These are phyloP conservation scores for Empis livida DNA, from an alignment of 2,888 invertebrate species.

Conservation along the genomic window DNA sequence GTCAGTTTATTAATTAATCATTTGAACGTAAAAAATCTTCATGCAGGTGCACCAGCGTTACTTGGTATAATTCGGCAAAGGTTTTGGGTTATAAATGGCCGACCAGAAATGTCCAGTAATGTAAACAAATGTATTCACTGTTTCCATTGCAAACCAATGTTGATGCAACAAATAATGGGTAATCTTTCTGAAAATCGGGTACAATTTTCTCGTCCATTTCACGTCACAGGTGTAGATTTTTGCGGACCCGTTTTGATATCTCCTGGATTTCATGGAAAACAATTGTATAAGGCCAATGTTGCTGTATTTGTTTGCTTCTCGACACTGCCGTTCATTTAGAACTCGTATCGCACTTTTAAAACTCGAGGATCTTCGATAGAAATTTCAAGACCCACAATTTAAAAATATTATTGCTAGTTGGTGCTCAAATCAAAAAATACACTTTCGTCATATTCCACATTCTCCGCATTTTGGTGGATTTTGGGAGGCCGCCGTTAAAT, in stretches of 20 bases:
- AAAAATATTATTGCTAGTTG: background rate
- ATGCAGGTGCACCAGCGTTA: constrained; percentile 7
- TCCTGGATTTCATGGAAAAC: background rate
- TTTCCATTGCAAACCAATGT: background rate
- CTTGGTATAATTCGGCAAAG: constrained; percentile 2
- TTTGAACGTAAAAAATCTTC: constrained; percentile 3
- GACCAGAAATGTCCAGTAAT: constrained; percentile 1
- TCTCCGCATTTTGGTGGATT: constrained; percentile 12
- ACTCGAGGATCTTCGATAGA: constrained; percentile 1
- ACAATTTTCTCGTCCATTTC: constrained; percentile 7
- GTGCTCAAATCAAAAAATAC: background rate
- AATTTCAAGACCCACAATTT: background rate
- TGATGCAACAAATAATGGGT: constrained; percentile 13
- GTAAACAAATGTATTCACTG: constrained; percentile 1
- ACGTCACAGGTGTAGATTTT: constrained; percentile 10
- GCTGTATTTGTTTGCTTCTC: background rate
- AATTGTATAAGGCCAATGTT: constrained; percentile 3
- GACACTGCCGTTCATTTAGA: too few relatives aligned
- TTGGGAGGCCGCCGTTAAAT: constrained; percentile 8
- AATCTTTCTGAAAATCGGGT: constrained; percentile 1
- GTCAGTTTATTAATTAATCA: background rate
- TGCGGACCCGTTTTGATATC: constrained; percentile 11
- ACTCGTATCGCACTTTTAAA: background rate
- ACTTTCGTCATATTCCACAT: constrained; percentile 9
- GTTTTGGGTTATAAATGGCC: too few relatives aligned